phyloP scores from a whole-genome alignment of 1,140 invertebrate genomes.

The Halesus radiatus region DNA sequence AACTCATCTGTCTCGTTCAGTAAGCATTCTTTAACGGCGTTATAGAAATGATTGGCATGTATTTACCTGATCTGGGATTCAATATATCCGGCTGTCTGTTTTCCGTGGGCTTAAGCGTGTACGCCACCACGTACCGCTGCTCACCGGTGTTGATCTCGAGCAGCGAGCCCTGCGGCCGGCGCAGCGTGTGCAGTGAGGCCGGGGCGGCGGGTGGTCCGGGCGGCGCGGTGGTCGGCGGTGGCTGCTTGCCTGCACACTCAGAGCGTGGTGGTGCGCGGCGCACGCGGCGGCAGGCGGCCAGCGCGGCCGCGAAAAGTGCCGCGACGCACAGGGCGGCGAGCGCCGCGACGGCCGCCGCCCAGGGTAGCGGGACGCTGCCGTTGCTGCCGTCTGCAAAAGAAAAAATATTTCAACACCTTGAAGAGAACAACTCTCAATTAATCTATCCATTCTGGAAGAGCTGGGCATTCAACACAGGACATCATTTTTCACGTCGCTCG shows the following conservation, averaged over 20 bases:
- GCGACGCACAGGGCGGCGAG: slow-evolving; percentile 75
- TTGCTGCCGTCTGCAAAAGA: slow-evolving; percentile 71
- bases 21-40: too few relatives aligned
- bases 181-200: slow-evolving; percentile 54
- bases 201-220: slow-evolving; percentile 40
- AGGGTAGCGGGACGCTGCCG: slow-evolving; percentile 74
- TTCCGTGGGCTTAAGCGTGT: slow-evolving; percentile 69
- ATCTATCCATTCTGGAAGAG: too few relatives aligned
- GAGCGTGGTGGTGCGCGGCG: slow-evolving; percentile 59
- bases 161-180: slow-evolving; percentile 61
- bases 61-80: slow-evolving; percentile 64
- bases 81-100: slow-evolving; percentile 67
- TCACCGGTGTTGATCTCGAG: slow-evolving; percentile 74
- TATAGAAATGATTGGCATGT: not conserved
- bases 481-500: too few relatives aligned
- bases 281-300: slow-evolving; percentile 61
- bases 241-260: slow-evolving; percentile 59
- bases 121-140: slow-evolving; percentile 73
- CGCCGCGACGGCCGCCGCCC: slow-evolving; percentile 72
- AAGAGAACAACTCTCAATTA: too few relatives aligned
- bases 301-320: slow-evolving; percentile 74
- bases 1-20: too few relatives aligned
- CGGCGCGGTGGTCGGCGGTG: slow-evolving; percentile 61
- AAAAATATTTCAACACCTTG: too few relatives aligned
- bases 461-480: too few relatives aligned